phyloP scores from a whole-genome alignment of 1,140 invertebrate genomes.

The Saccostrea echinata region DNA sequence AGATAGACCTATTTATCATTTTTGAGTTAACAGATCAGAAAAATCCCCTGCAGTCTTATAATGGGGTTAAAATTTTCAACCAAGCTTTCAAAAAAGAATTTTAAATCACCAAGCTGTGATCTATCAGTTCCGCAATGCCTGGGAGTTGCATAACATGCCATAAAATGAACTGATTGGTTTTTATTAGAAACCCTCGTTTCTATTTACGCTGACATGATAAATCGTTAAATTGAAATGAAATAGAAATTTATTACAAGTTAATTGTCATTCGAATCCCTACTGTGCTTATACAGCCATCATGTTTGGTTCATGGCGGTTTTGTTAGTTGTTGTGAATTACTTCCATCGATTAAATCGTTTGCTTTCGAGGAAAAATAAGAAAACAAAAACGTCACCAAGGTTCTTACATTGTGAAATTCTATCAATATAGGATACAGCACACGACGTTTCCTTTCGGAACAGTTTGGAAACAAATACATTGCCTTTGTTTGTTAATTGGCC shows the following conservation, averaged over 20 bases:
- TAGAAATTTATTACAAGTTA: constrained; percentile 17
- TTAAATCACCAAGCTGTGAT: neutral
- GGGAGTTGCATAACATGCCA: constrained; percentile 23
- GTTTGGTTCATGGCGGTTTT: neutral
- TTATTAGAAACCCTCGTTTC: neutral
- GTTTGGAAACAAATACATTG: constrained; percentile 19
- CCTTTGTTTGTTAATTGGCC: constrained; percentile 7
- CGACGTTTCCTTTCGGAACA: constrained; percentile 7
- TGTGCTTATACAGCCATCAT: constrained; percentile 8
- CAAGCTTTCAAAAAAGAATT: neutral
- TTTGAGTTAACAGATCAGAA: neutral
- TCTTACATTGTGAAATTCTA: neutral
- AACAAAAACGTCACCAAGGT: neutral
- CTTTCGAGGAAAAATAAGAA: constrained; percentile 25
- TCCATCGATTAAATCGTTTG: constrained; percentile 11
- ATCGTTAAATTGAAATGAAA: constrained; percentile 36
- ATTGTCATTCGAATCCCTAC: neutral
- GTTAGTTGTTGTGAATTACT: neutral
- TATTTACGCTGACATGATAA: constrained; percentile 23
- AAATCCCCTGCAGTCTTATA: neutral
- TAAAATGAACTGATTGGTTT: constrained; percentile 17
- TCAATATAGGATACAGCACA: constrained; percentile 21
- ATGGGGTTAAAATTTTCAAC: neutral
- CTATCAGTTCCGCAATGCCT: neutral
- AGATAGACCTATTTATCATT: constrained; percentile 23